Conservation (phyloP, 2,113 vertebrate species). For the Tangachromis dhanisi region DNA sequence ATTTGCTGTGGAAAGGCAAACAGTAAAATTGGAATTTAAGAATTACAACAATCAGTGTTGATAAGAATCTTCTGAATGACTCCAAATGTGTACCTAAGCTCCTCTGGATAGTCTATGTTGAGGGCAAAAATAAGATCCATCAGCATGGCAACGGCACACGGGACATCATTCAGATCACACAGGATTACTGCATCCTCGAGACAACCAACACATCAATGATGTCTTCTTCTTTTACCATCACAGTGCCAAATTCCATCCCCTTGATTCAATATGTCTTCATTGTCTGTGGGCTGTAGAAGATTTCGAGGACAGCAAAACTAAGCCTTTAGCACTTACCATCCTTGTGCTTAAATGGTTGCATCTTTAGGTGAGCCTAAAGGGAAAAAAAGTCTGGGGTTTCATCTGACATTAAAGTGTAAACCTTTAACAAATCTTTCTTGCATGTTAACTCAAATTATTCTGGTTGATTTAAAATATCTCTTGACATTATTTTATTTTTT, state of each 20-base stretch:
- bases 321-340: not conserved
- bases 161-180: accelerated
- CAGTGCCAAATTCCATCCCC: not conserved
- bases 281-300: not conserved
- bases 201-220: not conserved
- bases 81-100: not conserved
- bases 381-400: not conserved
- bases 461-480: not conserved
- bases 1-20: not conserved
- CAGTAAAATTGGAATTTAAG: not conserved
- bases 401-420: accelerated
- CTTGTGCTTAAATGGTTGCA: not conserved
- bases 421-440: not conserved
- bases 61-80: not conserved
- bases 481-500: not conserved
- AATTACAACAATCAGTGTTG: not conserved
- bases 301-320: not conserved
- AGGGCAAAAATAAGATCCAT: not conserved
- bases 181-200: not conserved
- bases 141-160: not conserved
- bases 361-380: not conserved
- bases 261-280: not conserved
- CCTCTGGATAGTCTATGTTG: not conserved
- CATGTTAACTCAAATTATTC: not conserved
- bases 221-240: not conserved